Evolutionary conservation across 2,113 vertebrate species (phyloP).

Genomic region (Penelope pileata): DNA sequence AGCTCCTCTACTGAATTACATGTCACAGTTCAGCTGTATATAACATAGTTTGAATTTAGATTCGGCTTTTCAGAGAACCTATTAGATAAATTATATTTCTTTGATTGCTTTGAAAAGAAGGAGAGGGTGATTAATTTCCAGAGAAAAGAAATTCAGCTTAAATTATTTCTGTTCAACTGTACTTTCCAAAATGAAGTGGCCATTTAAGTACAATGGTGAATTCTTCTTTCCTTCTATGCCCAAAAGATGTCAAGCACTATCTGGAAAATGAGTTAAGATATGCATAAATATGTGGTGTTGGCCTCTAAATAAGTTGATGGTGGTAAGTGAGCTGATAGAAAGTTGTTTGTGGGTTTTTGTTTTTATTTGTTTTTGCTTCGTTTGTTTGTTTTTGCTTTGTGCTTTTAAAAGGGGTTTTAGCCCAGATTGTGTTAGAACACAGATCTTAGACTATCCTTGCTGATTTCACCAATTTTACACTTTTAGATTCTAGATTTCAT

Average conservation of each 20-base stretch:
- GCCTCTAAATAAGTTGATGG: background rate
- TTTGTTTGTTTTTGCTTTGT: background rate
- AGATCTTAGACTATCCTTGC: background rate
- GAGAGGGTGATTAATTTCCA: background rate
- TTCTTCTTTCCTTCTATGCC: background rate
- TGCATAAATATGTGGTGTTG: background rate
- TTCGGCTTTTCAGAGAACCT: background rate
- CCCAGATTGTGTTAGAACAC: background rate
- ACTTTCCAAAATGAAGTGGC: background rate
- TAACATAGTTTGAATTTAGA: background rate
- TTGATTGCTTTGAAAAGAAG: background rate
- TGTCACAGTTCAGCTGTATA: background rate
- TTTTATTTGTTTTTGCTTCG: rapidly evolving
- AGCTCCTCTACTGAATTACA: background rate
- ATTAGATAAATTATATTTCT: background rate
- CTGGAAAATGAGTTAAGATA: background rate
- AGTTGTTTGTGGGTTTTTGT: background rate
- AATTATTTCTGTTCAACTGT: background rate
- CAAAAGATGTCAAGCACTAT: background rate
- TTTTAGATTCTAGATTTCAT: background rate
- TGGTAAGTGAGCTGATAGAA: background rate
- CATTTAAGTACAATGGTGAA: background rate
- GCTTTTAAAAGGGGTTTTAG: background rate
- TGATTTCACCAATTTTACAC: background rate
- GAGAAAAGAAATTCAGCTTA: background rate